phyloP scores from a whole-genome alignment of 2,113 vertebrate species.

The Xenopus laevis region DNA sequence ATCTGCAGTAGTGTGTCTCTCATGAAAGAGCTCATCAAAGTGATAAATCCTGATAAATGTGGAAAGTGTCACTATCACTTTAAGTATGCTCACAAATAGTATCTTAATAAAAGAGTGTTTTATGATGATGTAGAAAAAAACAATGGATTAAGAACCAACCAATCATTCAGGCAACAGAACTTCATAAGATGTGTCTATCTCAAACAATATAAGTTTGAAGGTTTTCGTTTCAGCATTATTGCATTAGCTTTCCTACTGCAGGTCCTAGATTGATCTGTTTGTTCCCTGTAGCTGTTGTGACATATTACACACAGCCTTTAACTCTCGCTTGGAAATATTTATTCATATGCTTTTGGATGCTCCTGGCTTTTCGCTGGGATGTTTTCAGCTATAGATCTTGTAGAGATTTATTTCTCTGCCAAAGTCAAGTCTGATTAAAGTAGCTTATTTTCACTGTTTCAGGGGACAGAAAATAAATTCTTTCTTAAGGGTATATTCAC shows the following conservation, averaged over 20 bases:
- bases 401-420: slow-evolving; percentile 34
- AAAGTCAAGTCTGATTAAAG: slow-evolving; percentile 29
- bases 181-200: slow-evolving; percentile 2
- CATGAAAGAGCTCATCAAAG: no score
- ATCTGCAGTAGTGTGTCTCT: no score
- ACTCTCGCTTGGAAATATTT: slow-evolving; percentile 39
- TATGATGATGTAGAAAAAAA: no score
- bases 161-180: not conserved
- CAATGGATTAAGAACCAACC: not conserved
- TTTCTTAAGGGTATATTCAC: slow-evolving; percentile 16
- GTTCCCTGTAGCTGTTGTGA: slow-evolving; percentile 43
- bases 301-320: slow-evolving; percentile 38
- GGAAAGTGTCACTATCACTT: no score
- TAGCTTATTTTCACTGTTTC: slow-evolving; percentile 31
- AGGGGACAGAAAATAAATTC: not conserved
- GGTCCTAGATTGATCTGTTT: slow-evolving; percentile 41
- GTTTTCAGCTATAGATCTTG: slow-evolving; percentile 33
- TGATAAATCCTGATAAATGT: no score
- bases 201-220: slow-evolving; percentile 9
- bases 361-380: slow-evolving; percentile 38
- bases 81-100: no score
- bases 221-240: slow-evolving; percentile 14
- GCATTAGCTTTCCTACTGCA: slow-evolving; percentile 39
- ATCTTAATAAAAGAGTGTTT: no score
- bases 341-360: slow-evolving; percentile 42